Evolutionary conservation across 1,140 invertebrate species (phyloP).

Genomic region (Arctopsyche grandis): DNA sequence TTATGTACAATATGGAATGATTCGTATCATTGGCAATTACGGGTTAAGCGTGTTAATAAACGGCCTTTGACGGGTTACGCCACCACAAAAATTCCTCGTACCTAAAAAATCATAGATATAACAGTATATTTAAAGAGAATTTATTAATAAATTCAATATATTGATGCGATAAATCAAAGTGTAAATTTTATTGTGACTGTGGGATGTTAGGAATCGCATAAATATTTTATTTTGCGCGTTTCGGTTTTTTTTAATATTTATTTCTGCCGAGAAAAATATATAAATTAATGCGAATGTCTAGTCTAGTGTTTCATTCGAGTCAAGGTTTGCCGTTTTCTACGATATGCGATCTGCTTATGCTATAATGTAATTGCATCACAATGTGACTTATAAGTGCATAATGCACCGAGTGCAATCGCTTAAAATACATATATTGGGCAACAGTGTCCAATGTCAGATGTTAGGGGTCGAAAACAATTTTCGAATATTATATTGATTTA

Average conservation of each 20-base stretch:
- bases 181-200: slow-evolving; percentile 7
- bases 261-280: background rate
- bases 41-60: background rate
- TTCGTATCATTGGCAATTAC: background rate
- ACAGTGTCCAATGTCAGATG: background rate
- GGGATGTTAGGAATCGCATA: slow-evolving; percentile 6
- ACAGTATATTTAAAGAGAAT: background rate
- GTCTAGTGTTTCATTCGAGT: background rate
- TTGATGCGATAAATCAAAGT: slow-evolving; percentile 1
- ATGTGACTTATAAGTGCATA: background rate
- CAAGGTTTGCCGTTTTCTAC: background rate
- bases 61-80: background rate
- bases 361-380: background rate
- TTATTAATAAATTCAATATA: slow-evolving; percentile 11
- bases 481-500: too few species aligned
- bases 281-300: slow-evolving; percentile 2
- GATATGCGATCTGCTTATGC: too few species aligned
- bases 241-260: background rate
- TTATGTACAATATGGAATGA: too few species aligned
- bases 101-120: background rate
- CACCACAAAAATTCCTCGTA: background rate
- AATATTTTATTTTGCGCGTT: slow-evolving; percentile 7
- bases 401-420: background rate
- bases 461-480: background rate
- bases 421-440: background rate